Base-by-base conservation (phyloP, 2,888 invertebrate genomes). In the Pheosia gnoma region DNA sequence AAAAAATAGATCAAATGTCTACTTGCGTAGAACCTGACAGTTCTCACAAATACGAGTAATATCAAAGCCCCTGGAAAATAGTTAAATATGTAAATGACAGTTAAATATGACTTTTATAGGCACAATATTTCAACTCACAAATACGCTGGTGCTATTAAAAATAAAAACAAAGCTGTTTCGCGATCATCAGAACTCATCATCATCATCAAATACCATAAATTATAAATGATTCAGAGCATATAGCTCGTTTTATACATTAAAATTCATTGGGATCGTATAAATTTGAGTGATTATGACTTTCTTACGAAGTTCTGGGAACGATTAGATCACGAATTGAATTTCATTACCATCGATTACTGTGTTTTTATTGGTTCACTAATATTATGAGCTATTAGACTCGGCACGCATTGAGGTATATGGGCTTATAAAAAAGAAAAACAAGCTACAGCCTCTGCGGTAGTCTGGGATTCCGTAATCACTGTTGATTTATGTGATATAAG, bases 301-400 rank as follows among this genome's bases (percentile, higher is more conserved):
- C 63, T 69, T 64, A 65, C 52, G 58, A 67, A 63, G 52, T 68
- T 68, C 70, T 63, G 39, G 59, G 63, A 66, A 63, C 59, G 64
- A 60, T 71, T 67, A 68, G 67, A 68, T 68, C 65, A 71, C 72
- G 72, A 78, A 75, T 74, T 51, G 70, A 71, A 72, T 79, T 73
- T 79, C 72, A 78, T 78, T 77, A 69, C 61, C 69, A 62, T 67
- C 65, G 67, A 72, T 79, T 71, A 71, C 71, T 60, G 62, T 60
- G 57, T 66, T 65, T 78, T 74, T 71, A 72, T 75, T 70, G 62
- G 66, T 67, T 65, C 62, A 69, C 62, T 67, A 69, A 72, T 73
- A 74, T 77, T 68, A 72, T 71, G 66, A 64, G 67, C 66, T 62
- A 72, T 73, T 72, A 71, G 59, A 68, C 63, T 61, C 72, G 61